Conservation (phyloP, 1,140 invertebrate species). For the Ceratitis capitata region DNA sequence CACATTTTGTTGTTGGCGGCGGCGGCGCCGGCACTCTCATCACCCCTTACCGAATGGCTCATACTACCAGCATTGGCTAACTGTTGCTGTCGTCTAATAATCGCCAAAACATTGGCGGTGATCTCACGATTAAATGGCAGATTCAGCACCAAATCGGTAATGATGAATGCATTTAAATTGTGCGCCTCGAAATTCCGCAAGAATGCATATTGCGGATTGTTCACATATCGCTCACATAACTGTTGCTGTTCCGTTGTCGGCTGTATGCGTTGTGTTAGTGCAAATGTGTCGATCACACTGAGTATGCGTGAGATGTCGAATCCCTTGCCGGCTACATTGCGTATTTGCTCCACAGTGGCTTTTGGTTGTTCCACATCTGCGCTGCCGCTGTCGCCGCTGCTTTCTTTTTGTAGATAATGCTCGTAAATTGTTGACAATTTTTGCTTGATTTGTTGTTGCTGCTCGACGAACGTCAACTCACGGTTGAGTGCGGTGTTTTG, state of each 20-base stretch:
- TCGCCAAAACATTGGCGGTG: conserved; percentile 53
- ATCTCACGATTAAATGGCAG: conserved; percentile 60
- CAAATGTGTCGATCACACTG: conserved; percentile 63
- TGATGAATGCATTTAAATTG: conserved; percentile 56
- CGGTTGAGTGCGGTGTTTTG: conserved; percentile 61
- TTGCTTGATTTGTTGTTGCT: conserved; percentile 63
- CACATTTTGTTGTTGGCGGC: neutral
- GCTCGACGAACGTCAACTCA: conserved; percentile 65
- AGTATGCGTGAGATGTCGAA: conserved; percentile 58
- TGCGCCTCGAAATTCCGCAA: conserved; percentile 55
- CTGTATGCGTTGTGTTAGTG: conserved; percentile 56
- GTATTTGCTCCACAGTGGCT: conserved; percentile 59
- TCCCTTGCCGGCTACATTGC: conserved; percentile 55
- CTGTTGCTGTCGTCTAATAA: conserved; percentile 57
- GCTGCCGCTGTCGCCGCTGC: neutral
- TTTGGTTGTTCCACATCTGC: conserved; percentile 35
- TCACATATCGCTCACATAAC: conserved; percentile 49
- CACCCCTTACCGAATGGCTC: neutral
- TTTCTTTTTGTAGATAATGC: conserved; percentile 53
- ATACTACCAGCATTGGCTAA: neutral
- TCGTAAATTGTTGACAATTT: conserved; percentile 54
- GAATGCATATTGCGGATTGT: conserved; percentile 53
- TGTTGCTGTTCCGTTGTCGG: conserved; percentile 49
- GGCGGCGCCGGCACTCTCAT: neutral
- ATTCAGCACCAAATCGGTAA: conserved; percentile 58